A percentile compares a stretch with the other conserved stretches of the same genome.
Evolutionary conservation across 92 coral and sea anemone species (phyloP).

Genomic region (Virgularia gustaviana): DNA sequence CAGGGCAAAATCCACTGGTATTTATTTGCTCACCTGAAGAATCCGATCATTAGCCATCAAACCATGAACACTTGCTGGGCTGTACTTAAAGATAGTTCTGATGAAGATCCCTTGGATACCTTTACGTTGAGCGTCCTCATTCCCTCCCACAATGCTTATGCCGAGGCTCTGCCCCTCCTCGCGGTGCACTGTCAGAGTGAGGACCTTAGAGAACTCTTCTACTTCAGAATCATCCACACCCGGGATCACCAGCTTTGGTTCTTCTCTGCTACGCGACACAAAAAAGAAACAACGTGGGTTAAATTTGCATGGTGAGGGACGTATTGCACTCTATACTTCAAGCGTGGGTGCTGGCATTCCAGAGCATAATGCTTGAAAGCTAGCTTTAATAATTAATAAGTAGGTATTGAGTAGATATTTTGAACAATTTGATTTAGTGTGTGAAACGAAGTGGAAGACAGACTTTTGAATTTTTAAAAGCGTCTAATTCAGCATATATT

Average conservation of each 20-base stretch:
- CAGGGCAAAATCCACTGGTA: too few relatives aligned
- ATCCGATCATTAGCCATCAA: conserved; percentile 89
- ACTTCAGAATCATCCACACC: conserved; percentile 23
- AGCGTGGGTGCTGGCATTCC: too few relatives aligned
- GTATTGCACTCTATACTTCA: too few relatives aligned
- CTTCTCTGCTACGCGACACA: conserved; percentile 11
- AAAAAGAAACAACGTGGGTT: not conserved
- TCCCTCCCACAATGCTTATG: conserved; percentile 94
- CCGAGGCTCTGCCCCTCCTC: conserved; percentile 89
- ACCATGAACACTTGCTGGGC: conserved; percentile 75
- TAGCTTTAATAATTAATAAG: too few relatives aligned
- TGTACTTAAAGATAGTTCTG: conserved; percentile 79
- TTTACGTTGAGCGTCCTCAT: conserved; percentile 60
- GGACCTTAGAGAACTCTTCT: conserved; percentile 30
- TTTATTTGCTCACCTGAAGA: conserved; percentile 69
- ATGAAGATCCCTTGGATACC: conserved; percentile 84
- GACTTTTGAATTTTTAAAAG: too few relatives aligned
- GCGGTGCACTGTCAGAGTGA: conserved; percentile 75
- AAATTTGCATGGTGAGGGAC: too few relatives aligned
- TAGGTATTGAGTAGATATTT: too few relatives aligned
- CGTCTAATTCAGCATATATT: too few relatives aligned
- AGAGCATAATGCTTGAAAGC: too few relatives aligned
- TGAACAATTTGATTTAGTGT: too few relatives aligned
- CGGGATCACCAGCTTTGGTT: not conserved
- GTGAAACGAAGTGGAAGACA: too few relatives aligned